Evolutionary conservation across 2,797 vertebrate species (phyloP), one percentile per base, ranked within the genome.

Genomic region (Sebastes cheni): DNA sequence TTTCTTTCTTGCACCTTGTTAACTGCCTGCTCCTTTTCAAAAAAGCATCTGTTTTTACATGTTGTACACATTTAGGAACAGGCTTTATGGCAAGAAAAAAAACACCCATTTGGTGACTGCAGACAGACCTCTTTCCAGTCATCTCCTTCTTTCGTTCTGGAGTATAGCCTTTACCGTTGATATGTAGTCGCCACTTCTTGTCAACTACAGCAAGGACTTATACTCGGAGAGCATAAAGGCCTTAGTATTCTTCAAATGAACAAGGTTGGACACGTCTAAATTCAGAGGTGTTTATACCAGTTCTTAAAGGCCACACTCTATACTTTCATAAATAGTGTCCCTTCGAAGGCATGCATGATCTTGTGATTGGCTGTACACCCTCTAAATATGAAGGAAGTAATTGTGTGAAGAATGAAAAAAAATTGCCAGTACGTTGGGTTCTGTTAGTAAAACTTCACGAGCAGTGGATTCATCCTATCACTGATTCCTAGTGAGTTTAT

Each of bases 1-100:
- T 79, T 77, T 77, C 82, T 75, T 56, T 68, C 27, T 82, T 72
- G 66, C 60, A 84, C 81, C 46, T 81, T 77, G 23, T 34, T 34
- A 69, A 27, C 50, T 76, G 14, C 22, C 68, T 65, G 78, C 14
- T 54, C 58, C 12, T 75, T 80, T 79, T 75, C 22, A 71, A 65
- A 34, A 32, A 16, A 55, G 2, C 5, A 2, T 27, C 1, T 54
- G 6, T 67, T 54, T 72, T 60, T 30, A 27, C 20, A 36, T 29
- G 2, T 55, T 9, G 1, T 27, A 4, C 5, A 16, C n/a, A 42
- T 56, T 20, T 60, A 25, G 36, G 13, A 22, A 61, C 20, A 54
- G 6, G 20, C 30, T 29, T 34, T 34, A 27, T 70, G 25, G 27
- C 20, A 60, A 46, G 2, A 22, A 39, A 20, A 22, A 46, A 29